Evolutionary conservation across 2,888 invertebrate genomes (phyloP).

Genomic region (Drosophila falleni): DNA sequence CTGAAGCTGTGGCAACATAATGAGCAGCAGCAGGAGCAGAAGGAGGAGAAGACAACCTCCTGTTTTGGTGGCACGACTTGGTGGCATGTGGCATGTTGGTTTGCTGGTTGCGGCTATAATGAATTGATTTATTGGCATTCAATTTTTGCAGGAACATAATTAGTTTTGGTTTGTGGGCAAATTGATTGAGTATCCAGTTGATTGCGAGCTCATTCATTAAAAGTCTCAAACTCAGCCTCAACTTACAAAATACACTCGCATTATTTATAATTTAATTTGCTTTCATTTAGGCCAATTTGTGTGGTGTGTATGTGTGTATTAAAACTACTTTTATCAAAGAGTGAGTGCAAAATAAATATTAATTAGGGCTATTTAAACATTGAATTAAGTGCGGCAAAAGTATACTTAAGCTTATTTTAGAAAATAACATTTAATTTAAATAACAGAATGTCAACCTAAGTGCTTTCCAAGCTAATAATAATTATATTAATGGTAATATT

Average conservation of each 20-base stretch:
- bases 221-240: conserved; percentile 28
- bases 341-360: conserved; percentile 38
- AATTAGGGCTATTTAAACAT: conserved; percentile 25
- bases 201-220: conserved; percentile 56
- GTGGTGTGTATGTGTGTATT: conserved; percentile 27
- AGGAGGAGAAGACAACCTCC: conserved; percentile 5
- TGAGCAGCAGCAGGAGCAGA: conserved; percentile 31
- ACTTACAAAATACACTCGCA: conserved; percentile 12
- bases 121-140: conserved; percentile 73
- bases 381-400: neutral
- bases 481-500: neutral
- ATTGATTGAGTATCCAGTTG: conserved; percentile 68
- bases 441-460: neutral
- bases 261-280: conserved; percentile 64
- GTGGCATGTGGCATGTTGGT: conserved; percentile 38
- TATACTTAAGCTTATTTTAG: neutral
- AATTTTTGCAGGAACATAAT: conserved; percentile 65
- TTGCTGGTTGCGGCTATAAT: conserved; percentile 51
- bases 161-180: conserved; percentile 61
- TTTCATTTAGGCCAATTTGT: conserved; percentile 57
- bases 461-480: neutral
- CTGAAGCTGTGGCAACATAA: conserved; percentile 37
- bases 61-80: conserved; percentile 8
- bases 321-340: conserved; percentile 5
- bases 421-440: neutral